Base-by-base conservation (phyloP, 2,113 vertebrate genomes). In the Hydrolagus affinis region DNA sequence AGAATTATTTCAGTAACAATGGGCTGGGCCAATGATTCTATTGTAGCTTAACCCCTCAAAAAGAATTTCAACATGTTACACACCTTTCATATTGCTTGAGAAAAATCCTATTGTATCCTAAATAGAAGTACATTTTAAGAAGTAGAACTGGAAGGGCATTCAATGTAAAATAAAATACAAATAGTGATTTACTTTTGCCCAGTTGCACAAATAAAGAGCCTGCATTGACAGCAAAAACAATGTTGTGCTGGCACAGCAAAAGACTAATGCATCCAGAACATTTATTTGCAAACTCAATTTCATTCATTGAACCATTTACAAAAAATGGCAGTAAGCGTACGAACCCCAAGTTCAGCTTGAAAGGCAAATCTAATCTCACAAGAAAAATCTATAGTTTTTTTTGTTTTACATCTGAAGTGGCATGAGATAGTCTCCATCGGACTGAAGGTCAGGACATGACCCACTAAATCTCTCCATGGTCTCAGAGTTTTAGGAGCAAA, bases 391-490 rank as follows among this genome's bases (percentile, higher is more conserved):
- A 83, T 83, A 28, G 17, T 6, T 25, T 83, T 57, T 28, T 83
- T 83, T 83, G 44, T 44, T 83, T 83, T 68, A 30, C 78, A 83
- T 83, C 66, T 32, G 14, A 60, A 66, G 60, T 25, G 62, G 25
- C 62, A 83, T 83, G 78, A 83, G 78, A 83, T 83, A 83, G 78
- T 83, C 66, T 15, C 62, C 32, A n/a, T 62, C 64, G 78, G 78
- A 83, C 78, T 83, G 78, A 83, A 83, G 78, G 78, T 83, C 78
- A 83, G 66, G 78, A 28, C 78, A 83, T 32, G 78, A 83, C 78
- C 78, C 78, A 30, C 78, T 83, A 83, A 83, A 83, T 83, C 78
- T 83, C 66, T 28, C 28, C 17, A 30, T 80, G 77, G 77, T 80
- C 77, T 80, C 77, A 23, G 23, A 28, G 62, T 83, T 83, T 83